Evolutionary conservation across 2,797 vertebrate species (phyloP).

Genomic region (Steatocranus sp.): DNA sequence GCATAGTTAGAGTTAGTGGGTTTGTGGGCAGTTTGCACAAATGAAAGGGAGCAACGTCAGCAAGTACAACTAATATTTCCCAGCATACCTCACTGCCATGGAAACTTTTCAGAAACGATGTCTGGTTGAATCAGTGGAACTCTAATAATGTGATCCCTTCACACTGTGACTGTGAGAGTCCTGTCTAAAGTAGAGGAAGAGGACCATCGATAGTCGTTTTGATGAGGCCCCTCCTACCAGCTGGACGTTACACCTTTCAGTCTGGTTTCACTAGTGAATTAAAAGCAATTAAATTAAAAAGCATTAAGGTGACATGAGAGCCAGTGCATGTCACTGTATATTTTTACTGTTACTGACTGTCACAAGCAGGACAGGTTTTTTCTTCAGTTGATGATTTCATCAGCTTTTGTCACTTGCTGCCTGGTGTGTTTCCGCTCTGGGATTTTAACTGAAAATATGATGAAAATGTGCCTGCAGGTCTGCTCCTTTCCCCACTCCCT

Average conservation of each 20-base stretch:
- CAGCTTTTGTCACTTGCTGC: neutral
- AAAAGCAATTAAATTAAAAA: neutral
- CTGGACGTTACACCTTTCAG: neutral
- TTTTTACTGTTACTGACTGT: neutral
- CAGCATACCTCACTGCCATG: neutral
- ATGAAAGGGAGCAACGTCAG: neutral
- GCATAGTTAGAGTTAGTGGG: neutral
- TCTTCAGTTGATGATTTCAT: neutral
- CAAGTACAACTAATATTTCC: neutral
- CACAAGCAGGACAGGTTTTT: neutral
- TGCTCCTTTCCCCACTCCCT: neutral
- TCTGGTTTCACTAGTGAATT: neutral
- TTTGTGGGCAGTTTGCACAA: neutral
- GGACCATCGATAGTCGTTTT: neutral
- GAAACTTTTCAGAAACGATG: neutral
- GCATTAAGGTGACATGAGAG: neutral
- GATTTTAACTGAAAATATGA: neutral
- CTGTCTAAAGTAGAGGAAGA: neutral
- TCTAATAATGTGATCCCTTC: neutral
- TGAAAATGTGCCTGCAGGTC: neutral
- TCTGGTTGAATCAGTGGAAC: neutral
- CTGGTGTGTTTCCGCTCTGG: neutral
- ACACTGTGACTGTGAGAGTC: neutral
- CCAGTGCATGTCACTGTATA: neutral
- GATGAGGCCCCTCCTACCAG: neutral